These are phyloP conservation scores for Heterocephalus glaber DNA, from an alignment of 2,113 vertebrate species.

Conservation along the genomic window DNA sequence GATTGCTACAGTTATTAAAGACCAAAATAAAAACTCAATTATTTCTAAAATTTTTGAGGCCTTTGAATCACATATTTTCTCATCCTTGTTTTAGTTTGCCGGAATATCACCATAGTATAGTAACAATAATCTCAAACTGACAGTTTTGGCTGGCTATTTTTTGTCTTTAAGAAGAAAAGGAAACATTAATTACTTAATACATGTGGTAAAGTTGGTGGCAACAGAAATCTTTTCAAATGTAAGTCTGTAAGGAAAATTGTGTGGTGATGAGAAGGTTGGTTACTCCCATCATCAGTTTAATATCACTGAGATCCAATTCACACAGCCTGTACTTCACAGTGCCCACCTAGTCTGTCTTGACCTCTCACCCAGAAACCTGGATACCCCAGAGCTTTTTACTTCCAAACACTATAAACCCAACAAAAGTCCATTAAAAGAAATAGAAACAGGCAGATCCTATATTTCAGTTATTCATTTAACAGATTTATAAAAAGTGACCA, in stretches of 20 bases:
- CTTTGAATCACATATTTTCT: neutral
- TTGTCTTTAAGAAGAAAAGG: neutral
- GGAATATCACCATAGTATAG: neutral
- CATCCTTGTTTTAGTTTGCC: neutral
- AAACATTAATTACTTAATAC: neutral
- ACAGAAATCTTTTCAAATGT: neutral
- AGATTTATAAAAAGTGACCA: neutral
- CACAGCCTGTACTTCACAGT: neutral
- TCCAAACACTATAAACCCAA: neutral
- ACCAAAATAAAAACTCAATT: slow-evolving; percentile 15
- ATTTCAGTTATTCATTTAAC: neutral
- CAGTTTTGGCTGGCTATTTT: neutral
- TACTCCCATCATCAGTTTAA: neutral
- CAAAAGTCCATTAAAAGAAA: neutral
- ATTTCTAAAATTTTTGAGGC: slow-evolving; percentile 14
- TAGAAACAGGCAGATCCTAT: neutral
- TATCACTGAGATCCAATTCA: neutral
- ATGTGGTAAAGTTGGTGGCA: neutral
- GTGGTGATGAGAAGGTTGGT: neutral
- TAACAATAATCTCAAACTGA: neutral
- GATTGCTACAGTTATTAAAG: neutral
- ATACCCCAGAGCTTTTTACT: neutral
- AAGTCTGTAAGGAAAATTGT: neutral
- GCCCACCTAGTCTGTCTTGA: neutral
- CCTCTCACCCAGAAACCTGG: neutral